Percentiles rank a stretch among this genome's conserved stretches.
Evolutionary conservation across 2,888 invertebrate species (phyloP).

Genomic region (Clusia tigrina): DNA sequence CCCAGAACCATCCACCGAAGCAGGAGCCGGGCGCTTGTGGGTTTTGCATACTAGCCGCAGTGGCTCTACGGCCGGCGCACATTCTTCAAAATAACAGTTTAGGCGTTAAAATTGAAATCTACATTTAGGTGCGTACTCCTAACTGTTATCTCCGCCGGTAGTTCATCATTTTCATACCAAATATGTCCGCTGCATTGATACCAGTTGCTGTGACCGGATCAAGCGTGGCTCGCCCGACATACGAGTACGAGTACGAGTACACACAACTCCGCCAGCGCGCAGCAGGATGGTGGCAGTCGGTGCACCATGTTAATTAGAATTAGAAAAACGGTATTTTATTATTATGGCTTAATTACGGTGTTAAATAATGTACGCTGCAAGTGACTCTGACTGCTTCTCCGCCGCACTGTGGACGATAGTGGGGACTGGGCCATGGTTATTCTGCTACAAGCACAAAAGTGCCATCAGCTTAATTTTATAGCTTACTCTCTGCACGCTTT

Average conservation of each 20-base stretch:
- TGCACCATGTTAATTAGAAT: constrained; percentile 50
- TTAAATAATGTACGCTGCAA: constrained; percentile 27
- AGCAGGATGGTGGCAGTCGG: background rate
- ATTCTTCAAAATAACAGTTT: constrained; percentile 47
- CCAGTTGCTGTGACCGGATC: background rate
- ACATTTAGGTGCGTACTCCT: constrained; percentile 17
- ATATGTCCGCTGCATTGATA: background rate
- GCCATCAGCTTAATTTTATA: constrained; percentile 37
- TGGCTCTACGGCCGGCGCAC: constrained; percentile 13
- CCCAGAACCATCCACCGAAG: background rate
- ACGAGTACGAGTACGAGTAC: background rate
- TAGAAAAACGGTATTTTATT: constrained; percentile 52
- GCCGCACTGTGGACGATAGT: no score
- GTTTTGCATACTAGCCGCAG: background rate
- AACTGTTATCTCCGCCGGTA: background rate
- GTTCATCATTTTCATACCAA: constrained; percentile 11
- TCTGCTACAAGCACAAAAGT: no score
- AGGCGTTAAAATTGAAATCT: constrained; percentile 26
- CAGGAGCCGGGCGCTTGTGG: background rate
- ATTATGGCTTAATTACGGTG: constrained; percentile 55
- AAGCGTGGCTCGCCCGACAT: no score
- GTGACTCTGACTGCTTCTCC: constrained; percentile 4
- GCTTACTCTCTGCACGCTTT: constrained; percentile 15
- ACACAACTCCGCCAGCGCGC: background rate
- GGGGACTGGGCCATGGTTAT: no score